A percentile compares a stretch with the other conserved stretches of the same genome.
phyloP scores from a whole-genome alignment of 2,113 vertebrate species.

The Marcusenius ussheri region DNA sequence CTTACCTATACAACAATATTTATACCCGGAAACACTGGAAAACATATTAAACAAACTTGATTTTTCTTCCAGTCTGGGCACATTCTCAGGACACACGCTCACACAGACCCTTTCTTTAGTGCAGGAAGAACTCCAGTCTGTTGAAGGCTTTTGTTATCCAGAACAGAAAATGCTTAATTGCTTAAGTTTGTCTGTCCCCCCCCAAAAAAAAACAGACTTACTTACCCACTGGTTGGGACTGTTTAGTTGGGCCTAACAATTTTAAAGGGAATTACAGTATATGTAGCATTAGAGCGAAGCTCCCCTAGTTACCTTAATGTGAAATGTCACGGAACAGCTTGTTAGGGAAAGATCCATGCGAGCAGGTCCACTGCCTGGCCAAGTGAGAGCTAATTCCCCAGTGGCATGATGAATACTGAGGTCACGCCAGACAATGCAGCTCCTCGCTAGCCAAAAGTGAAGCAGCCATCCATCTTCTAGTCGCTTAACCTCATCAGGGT shows the following conservation, averaged over 20 bases:
- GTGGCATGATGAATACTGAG: background rate
- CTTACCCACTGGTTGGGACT: background rate
- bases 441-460: background rate
- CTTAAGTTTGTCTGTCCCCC: background rate
- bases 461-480: background rate
- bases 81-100: background rate
- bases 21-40: background rate
- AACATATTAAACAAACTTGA: background rate
- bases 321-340: background rate
- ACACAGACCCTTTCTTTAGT: background rate
- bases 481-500: background rate
- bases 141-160: background rate
- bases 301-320: too few relatives aligned
- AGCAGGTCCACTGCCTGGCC: background rate
- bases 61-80: background rate
- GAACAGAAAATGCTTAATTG: background rate
- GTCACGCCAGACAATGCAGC: background rate
- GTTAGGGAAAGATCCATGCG: background rate
- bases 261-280: background rate
- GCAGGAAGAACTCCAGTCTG: background rate
- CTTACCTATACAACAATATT: background rate
- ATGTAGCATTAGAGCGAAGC: background rate
- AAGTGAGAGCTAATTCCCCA: background rate
- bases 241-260: background rate
- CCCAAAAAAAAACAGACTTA: background rate